Base-by-base conservation (phyloP, 2,888 invertebrate species). In the Galeopsomyia nigrocyanea region DNA sequence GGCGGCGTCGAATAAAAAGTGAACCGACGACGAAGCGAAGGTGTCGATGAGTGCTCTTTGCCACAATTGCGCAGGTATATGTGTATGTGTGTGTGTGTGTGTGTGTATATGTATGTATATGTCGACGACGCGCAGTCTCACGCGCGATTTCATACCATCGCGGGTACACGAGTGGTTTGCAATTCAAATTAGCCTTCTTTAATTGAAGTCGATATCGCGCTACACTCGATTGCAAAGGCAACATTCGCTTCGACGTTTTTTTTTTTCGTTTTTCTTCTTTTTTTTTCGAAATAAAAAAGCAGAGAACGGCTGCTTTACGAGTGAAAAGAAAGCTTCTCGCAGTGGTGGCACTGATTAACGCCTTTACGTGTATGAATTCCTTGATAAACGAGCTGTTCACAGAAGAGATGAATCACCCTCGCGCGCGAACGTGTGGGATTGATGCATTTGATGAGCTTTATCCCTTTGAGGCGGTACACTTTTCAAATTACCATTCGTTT, bases 151-250 rank as follows among this genome's bases (percentile, higher is more conserved):
- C 81, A 73, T 79, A 74, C 76, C 77, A 77, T 77, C 80, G 75
- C 79, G 79, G 75, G 78, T 73, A 66, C 76, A 74, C 76, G 79
- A 81, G 82, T 80, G 80, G 76, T 80, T 77, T 78, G 81, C 80
- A 80, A 84, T 81, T 82, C 79, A 83, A 82, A 85, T 85, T 84
- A 82, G 81, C 82, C 78, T 78, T 75, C 79, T 83, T 75, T 75
- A 72, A 74, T 78, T 77, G 73, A 78, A 78, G 77, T 75, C 78
- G 75, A 78, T 77, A 77, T 39, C 56, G 49, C 49, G 62, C 39
- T 19, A 19, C 17, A 14, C 31, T 49, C 50, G 31, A 10, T 39
- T 26, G 5, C 39, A 39, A 39, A 39, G 39, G 39, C 10, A 39
- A 22, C 14, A n/a, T 9, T 14, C 26, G 16, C 17, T 67, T 46